Percentiles rank a stretch among this genome's conserved stretches.
These are phyloP conservation scores for Chamaetylas fuelleborni DNA, from an alignment of 2,113 vertebrate species.

Conservation along the genomic window DNA sequence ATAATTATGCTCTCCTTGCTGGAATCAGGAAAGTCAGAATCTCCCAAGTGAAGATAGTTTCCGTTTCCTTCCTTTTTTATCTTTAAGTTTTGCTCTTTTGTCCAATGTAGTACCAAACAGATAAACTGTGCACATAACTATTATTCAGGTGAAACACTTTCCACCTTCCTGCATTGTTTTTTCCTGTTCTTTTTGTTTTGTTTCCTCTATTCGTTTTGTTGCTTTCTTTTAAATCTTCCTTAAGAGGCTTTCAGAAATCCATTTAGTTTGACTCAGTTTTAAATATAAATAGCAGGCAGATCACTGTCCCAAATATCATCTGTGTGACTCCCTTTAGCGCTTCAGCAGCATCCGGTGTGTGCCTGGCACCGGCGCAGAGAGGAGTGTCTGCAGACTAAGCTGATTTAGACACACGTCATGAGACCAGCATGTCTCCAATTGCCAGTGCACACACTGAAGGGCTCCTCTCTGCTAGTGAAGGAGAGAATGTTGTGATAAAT, in stretches of 20 bases:
- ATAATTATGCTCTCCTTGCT: background rate
- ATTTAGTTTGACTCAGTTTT: slow-evolving; percentile 36
- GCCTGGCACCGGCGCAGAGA: background rate
- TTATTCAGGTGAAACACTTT: accelerated
- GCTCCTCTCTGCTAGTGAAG: background rate
- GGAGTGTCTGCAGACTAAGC: background rate
- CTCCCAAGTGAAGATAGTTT: background rate
- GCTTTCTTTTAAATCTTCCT: slow-evolving; percentile 32
- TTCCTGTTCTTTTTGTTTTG: background rate
- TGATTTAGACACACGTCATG: slow-evolving; percentile 1
- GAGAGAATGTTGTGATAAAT: background rate
- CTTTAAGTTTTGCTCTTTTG: background rate
- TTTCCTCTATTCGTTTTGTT: background rate
- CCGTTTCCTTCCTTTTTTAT: background rate
- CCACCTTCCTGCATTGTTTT: background rate
- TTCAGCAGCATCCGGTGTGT: background rate
- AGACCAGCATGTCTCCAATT: background rate
- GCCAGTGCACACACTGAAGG: background rate
- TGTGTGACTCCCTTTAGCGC: background rate
- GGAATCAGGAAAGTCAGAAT: background rate
- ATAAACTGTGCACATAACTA: background rate
- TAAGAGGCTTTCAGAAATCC: slow-evolving; percentile 64
- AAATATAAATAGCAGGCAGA: slow-evolving; percentile 59
- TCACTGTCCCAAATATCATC: slow-evolving; percentile 34
- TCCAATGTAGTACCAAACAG: background rate